Conservation (phyloP, 2,888 invertebrate species). For the Leucophenga montana region DNA sequence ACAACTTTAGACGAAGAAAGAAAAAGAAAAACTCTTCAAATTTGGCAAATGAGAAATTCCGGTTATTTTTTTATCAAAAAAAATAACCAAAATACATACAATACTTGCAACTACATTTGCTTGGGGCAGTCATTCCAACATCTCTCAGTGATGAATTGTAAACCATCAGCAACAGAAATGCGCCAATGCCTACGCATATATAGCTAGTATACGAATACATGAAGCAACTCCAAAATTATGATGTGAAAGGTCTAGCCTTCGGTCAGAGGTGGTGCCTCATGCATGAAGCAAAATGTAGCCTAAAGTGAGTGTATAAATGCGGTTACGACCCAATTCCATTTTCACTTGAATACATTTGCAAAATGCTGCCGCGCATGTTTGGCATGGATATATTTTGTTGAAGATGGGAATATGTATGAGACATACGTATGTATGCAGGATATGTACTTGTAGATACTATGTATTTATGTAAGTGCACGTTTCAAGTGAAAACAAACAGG, state of each 20-base stretch:
- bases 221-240: neutral
- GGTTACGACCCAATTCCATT: slow-evolving; percentile 61
- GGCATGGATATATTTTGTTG: too few species aligned
- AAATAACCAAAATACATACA: too few species aligned
- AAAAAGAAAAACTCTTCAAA: too few species aligned
- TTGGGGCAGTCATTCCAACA: neutral
- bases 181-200: neutral
- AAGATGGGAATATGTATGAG: too few species aligned
- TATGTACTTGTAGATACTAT: too few species aligned
- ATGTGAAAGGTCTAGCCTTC: neutral
- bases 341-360: slow-evolving; percentile 51
- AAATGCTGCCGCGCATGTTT: slow-evolving; percentile 25
- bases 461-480: too few species aligned
- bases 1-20: too few species aligned
- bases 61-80: too few species aligned
- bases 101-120: neutral
- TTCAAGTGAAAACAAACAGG: too few species aligned
- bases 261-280: neutral
- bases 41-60: too few species aligned
- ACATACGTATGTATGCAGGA: too few species aligned
- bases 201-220: too few species aligned
- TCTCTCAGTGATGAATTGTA: neutral
- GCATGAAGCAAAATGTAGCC: neutral
- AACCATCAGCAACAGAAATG: neutral
- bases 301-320: slow-evolving; percentile 28